Percentiles rank a stretch among this genome's conserved stretches.
Evolutionary conservation across 2,113 vertebrate genomes (phyloP).

Genomic region (Hydrochoerus hydrochaeris): DNA sequence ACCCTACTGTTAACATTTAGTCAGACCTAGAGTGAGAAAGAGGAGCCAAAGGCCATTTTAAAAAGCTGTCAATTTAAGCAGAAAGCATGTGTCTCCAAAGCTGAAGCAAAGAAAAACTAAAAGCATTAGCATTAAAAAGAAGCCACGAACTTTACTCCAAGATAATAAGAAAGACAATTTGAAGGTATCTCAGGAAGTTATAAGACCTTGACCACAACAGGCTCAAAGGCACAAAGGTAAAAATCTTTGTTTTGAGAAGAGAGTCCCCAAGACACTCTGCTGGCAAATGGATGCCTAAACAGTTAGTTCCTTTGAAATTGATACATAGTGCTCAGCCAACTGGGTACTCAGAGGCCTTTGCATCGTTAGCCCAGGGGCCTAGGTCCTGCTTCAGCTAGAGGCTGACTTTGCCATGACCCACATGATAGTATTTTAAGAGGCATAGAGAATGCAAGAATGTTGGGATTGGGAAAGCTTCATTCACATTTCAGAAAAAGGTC

Average conservation of each 20-base stretch:
- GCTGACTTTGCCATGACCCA: background rate
- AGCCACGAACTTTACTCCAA: background rate
- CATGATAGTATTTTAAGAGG: background rate
- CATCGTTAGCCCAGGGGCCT: background rate
- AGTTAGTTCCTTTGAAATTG: background rate
- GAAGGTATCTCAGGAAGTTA: background rate
- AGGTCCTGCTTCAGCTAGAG: no score
- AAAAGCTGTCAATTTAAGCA: background rate
- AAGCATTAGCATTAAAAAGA: background rate
- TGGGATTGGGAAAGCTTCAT: background rate
- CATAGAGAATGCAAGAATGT: background rate
- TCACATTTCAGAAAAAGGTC: background rate
- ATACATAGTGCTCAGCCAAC: background rate
- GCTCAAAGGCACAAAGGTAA: background rate
- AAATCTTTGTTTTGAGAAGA: background rate
- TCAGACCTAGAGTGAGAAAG: background rate
- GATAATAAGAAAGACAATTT: background rate
- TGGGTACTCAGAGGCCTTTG: background rate
- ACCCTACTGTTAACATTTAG: background rate
- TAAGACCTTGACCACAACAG: background rate
- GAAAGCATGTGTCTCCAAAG: background rate
- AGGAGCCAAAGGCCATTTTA: background rate
- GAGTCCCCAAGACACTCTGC: background rate
- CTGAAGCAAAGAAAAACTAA: background rate
- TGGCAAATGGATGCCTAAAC: background rate